A percentile compares a stretch with the other conserved stretches of the same genome.
Conservation (phyloP, 2,113 vertebrate genomes). For the Thomomys bottae region DNA sequence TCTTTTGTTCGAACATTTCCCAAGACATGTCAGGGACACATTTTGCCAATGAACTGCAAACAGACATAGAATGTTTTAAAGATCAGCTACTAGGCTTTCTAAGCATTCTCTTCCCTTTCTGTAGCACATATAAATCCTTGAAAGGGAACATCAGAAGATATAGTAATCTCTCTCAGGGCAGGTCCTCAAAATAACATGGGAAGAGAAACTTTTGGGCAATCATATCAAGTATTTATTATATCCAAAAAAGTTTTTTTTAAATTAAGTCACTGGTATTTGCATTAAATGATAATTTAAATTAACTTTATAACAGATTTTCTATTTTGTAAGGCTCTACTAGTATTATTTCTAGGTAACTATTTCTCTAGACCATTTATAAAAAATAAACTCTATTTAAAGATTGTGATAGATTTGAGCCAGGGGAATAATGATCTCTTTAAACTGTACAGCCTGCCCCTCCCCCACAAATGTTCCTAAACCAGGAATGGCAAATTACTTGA, state of each 20-base stretch:
- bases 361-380: not conserved
- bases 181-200: not conserved
- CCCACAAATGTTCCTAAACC: not conserved
- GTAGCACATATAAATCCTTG: not conserved
- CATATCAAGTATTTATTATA: not conserved
- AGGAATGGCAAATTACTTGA: not conserved
- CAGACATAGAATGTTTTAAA: not conserved
- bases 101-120: not conserved
- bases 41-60: not conserved
- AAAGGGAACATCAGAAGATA: not conserved
- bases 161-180: not conserved
- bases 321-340: not conserved
- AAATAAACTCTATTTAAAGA: not conserved
- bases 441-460: not conserved
- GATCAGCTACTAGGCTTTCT: not conserved
- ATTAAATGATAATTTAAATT: not conserved
- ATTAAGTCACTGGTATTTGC: not conserved
- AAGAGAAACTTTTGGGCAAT: not conserved
- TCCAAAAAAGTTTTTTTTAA: not conserved
- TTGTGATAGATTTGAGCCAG: not conserved
- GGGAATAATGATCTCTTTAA: not conserved
- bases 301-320: constrained; percentile 17
- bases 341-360: not conserved
- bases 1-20: constrained; percentile 19
- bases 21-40: not conserved